Conservation (phyloP, 2,888 invertebrate species). For the Parnassius mnemosyne region DNA sequence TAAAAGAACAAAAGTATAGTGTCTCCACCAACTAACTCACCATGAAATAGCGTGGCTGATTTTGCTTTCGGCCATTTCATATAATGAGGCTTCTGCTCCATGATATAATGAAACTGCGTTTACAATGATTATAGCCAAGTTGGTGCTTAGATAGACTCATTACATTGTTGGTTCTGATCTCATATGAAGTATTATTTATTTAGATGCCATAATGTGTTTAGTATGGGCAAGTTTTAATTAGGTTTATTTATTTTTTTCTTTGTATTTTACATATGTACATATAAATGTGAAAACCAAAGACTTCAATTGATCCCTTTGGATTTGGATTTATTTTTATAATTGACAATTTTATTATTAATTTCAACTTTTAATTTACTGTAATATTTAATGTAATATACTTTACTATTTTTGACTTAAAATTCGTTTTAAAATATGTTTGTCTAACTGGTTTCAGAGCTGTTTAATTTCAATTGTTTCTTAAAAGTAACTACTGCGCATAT, state of each 20-base stretch:
- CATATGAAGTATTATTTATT: constrained; percentile 79
- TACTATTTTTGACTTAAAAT: constrained; percentile 9
- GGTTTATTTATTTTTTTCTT: constrained; percentile 56
- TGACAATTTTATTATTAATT: constrained; percentile 42
- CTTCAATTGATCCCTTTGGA: constrained; percentile 62
- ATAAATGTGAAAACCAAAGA: constrained; percentile 74
- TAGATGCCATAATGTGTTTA: constrained; percentile 75
- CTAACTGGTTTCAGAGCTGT: constrained; percentile 24
- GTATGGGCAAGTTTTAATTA: constrained; percentile 61
- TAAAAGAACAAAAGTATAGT: constrained; percentile 4
- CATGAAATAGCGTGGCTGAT: constrained; percentile 4
- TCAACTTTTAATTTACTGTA: constrained; percentile 39
- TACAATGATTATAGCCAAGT: constrained; percentile 45
- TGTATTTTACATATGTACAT: constrained; percentile 56
- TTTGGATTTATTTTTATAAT: constrained; percentile 40
- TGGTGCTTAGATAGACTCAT: constrained; percentile 61
- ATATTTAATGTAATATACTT: constrained; percentile 45
- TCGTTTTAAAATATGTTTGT: constrained; percentile 28
- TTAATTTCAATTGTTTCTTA: neutral
- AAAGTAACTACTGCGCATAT: no score
- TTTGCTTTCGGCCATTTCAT: constrained; percentile 7
- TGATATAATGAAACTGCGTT: constrained; percentile 29
- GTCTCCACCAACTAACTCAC: neutral
- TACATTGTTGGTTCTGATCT: constrained; percentile 74
- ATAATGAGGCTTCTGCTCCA: constrained; percentile 1